These are phyloP conservation scores for Eulemur rufifrons DNA, from an alignment of 2,113 vertebrate species.

Conservation along the genomic window DNA sequence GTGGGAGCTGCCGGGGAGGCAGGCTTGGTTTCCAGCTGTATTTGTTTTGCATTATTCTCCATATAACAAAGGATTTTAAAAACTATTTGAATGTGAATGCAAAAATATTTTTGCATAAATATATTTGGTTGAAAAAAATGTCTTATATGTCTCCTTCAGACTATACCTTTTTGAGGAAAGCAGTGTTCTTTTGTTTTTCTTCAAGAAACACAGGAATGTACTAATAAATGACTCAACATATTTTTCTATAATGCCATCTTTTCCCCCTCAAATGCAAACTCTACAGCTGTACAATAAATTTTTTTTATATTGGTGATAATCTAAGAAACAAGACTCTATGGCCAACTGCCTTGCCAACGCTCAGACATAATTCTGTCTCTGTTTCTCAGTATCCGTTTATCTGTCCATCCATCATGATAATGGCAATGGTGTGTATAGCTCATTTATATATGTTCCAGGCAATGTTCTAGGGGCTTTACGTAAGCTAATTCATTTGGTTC, in stretches of 20 bases:
- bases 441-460: background rate
- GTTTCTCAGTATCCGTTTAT: background rate
- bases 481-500: background rate
- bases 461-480: background rate
- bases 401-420: background rate
- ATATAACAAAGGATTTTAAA: background rate
- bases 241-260: slow-evolving; percentile 24
- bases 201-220: background rate
- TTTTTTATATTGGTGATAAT: background rate
- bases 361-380: background rate
- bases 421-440: background rate
- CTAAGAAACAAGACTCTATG: background rate
- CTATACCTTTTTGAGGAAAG: background rate
- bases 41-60: background rate
- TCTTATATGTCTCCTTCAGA: background rate
- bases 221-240: background rate
- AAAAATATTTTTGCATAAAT: slow-evolving; percentile 1
- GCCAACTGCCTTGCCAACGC: background rate
- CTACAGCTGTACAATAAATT: background rate
- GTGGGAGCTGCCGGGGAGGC: background rate
- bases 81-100: background rate
- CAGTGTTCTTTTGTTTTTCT: background rate
- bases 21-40: too few relatives aligned
- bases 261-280: background rate
- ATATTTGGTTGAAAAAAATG: background rate